phyloP scores from a whole-genome alignment of 2,113 vertebrate species.

The Centropus bengalensis region DNA sequence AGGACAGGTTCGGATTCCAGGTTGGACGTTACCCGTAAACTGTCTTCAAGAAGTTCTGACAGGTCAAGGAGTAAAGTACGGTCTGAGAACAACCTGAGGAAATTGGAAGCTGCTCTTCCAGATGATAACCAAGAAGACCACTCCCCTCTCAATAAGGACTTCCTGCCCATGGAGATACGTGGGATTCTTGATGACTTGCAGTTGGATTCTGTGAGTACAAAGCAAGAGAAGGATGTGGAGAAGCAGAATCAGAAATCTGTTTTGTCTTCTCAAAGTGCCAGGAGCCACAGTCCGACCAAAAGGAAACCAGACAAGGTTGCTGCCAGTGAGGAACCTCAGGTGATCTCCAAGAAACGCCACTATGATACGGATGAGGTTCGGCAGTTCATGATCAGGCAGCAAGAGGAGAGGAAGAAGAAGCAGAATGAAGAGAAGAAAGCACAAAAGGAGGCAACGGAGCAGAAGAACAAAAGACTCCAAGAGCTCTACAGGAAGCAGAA shows the following conservation, averaged over 20 bases:
- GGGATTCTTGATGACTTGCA: constrained; percentile 93
- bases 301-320: constrained; percentile 75
- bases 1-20: constrained; percentile 80
- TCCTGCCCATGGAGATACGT: constrained; percentile 88
- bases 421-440: constrained; percentile 89
- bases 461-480: constrained; percentile 88
- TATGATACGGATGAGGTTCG: constrained; percentile 92
- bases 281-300: constrained; percentile 85
- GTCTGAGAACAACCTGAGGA: constrained; percentile 71
- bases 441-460: constrained; percentile 85
- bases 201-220: constrained; percentile 75
- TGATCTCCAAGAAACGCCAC: constrained; percentile 87
- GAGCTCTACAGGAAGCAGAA: constrained; percentile 94
- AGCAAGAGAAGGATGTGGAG: constrained; percentile 67
- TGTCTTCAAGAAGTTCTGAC: constrained; percentile 73
- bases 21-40: constrained; percentile 66
- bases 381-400: constrained; percentile 89
- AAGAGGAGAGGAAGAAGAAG: constrained; percentile 89
- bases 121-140: constrained; percentile 59
- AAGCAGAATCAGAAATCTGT: constrained; percentile 67
- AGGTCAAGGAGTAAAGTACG: constrained; percentile 68
- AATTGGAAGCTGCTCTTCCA: constrained; percentile 53
- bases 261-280: constrained; percentile 60
- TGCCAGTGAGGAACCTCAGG: constrained; percentile 77
- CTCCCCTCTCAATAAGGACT: constrained; percentile 76